Evolutionary conservation across 37 sponge, comb jelly and placozoan genomes (phyloP), one percentile per base, ranked within the genome.

Genomic region (Agelas oroides): DNA sequence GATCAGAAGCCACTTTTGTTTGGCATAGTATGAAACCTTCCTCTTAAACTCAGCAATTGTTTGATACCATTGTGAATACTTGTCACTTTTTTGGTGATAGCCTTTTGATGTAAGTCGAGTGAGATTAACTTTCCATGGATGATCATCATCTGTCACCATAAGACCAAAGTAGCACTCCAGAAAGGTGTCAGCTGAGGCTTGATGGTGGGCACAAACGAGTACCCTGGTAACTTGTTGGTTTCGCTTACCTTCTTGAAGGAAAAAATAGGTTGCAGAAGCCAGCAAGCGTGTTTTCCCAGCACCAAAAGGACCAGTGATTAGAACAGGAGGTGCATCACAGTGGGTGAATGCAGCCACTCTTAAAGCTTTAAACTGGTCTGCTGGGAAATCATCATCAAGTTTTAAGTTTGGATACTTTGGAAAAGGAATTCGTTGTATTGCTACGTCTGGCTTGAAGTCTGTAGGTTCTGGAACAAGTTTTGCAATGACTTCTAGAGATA

Each of bases 211-310:
- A 78, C 80, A 84, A 13, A 93, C 52, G 6, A 93, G 84, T 16
- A 93, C 74, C 35, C 78, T 58, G 40, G 69, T 61, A 28, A 76
- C 40, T 16, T 56, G 52, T 11, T 53, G 18, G 13, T 33, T 84
- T 23, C 40, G 35, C 33, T 24, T 62, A 14, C 20, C 77, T 34
- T 59, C 37, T 53, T 64, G 24, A 11, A 70, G 59, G 32, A 62
- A 84, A n/a, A 31, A 71, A 28, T 46, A 72, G 36, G 83, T 24
- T 14, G 65, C 74, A 55, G 59, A 23, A 59, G 94, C 94, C 37
- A 93, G 53, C 53, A 93, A 19, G 30, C 78, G 80, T 30, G 94
- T 93, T 73, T 93, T 93, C 24, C 94, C 94, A 25, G 94, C 86
- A 36, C 94, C 94, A 89, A 88, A 93, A 11, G 94, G 69, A 39